These are phyloP conservation scores for Dipodomys merriami DNA, from an alignment of 2,113 vertebrate species.

Conservation along the genomic window DNA sequence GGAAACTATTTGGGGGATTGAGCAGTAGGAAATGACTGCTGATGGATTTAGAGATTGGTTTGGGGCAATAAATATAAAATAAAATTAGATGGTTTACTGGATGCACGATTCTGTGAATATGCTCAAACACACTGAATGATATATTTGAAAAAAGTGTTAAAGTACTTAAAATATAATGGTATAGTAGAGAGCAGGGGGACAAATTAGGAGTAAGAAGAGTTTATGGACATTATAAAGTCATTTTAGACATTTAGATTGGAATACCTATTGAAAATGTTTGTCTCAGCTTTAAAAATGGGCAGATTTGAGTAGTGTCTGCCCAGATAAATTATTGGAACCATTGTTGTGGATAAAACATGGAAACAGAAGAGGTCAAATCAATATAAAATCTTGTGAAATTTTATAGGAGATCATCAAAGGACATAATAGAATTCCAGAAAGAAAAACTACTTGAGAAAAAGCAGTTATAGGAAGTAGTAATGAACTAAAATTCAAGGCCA, in stretches of 20 bases:
- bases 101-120: neutral
- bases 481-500: neutral
- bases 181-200: neutral
- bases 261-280: neutral
- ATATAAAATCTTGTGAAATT: neutral
- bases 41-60: neutral
- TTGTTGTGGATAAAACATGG: neutral
- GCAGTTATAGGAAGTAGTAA: too few species aligned
- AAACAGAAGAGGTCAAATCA: neutral
- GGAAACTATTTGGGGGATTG: neutral
- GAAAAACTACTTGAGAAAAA: conserved; percentile 3
- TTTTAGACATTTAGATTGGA: neutral
- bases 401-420: neutral
- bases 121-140: neutral
- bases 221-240: neutral
- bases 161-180: neutral
- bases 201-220: neutral
- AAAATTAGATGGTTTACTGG: neutral
- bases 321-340: neutral
- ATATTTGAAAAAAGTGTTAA: neutral
- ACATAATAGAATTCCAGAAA: neutral
- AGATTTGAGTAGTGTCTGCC: too few species aligned
- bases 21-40: neutral
- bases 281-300: neutral
- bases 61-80: neutral